Conservation (phyloP, 1,140 invertebrate genomes). For the Calliopsis andreniformis region DNA sequence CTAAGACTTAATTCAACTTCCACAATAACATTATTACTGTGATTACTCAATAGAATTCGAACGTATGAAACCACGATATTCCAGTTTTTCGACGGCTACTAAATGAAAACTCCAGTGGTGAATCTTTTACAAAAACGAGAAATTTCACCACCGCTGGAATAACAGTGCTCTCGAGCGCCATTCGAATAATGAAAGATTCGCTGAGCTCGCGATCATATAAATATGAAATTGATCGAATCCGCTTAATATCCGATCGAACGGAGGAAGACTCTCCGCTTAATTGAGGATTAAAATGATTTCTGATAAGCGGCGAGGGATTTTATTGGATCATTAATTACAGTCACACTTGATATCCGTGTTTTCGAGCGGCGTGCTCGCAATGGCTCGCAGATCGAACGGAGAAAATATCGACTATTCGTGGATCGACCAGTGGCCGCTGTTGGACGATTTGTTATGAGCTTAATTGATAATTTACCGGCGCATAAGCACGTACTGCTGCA, state of each 20-base stretch:
- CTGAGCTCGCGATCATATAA: neutral
- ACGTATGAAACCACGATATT: too few relatives aligned
- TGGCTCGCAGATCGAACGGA: neutral
- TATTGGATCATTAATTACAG: slow-evolving; percentile 47
- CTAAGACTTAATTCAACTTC: too few relatives aligned
- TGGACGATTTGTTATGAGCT: slow-evolving; percentile 47
- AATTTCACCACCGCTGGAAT: too few relatives aligned
- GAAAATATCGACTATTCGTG: slow-evolving; percentile 16
- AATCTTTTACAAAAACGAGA: too few relatives aligned
- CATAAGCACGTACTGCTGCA: slow-evolving; percentile 23
- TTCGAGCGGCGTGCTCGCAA: neutral
- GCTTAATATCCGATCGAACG: neutral
- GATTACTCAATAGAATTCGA: too few relatives aligned
- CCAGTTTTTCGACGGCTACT: too few relatives aligned
- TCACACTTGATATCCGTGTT: slow-evolving; percentile 24
- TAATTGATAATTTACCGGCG: slow-evolving; percentile 58
- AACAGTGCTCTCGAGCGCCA: too few relatives aligned
- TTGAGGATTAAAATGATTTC: slow-evolving; percentile 53
- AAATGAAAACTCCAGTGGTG: too few relatives aligned
- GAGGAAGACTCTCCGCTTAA: slow-evolving; percentile 24
- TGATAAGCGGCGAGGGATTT: slow-evolving; percentile 36
- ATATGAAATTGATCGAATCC: neutral
- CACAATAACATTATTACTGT: too few relatives aligned
- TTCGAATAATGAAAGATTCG: too few relatives aligned
- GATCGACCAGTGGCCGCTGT: neutral